Evolutionary conservation across 2,888 invertebrate genomes (phyloP).

Genomic region (Lithophane ornitopus): DNA sequence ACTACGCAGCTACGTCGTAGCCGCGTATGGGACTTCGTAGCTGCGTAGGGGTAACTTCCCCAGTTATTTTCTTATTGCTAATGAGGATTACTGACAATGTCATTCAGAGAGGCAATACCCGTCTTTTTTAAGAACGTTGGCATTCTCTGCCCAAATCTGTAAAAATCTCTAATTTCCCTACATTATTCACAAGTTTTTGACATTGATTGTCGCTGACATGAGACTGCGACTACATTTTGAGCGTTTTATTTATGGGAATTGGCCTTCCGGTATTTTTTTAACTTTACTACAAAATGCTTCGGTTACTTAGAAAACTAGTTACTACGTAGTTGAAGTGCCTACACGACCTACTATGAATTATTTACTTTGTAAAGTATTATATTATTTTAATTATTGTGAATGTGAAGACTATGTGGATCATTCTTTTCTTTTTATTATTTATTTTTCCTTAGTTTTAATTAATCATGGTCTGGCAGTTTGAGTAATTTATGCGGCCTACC

Average conservation of each 20-base stretch:
- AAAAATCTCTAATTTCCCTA: background rate
- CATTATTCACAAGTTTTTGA: background rate
- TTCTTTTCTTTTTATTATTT: too few species aligned
- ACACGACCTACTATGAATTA: too few species aligned
- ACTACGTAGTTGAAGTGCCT: background rate
- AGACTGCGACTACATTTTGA: background rate
- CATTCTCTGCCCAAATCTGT: background rate
- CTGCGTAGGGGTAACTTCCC: slow-evolving; percentile 26
- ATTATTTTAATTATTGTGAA: too few species aligned
- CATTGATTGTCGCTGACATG: background rate
- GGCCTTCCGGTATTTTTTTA: too few species aligned
- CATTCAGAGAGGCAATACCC: background rate
- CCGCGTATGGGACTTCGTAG: slow-evolving; percentile 35
- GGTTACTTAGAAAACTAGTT: background rate
- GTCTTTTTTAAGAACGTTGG: background rate
- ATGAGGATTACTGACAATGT: background rate
- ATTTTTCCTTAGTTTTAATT: too few species aligned
- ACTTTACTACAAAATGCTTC: background rate
- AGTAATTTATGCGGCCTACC: too few species aligned
- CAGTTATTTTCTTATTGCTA: background rate
- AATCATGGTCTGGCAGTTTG: too few species aligned
- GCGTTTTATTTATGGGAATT: too few species aligned
- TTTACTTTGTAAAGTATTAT: too few species aligned
- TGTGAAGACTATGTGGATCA: too few species aligned
- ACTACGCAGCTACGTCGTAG: slow-evolving; percentile 38